Percentiles rank a stretch among this genome's conserved stretches.
These are phyloP conservation scores for Macrobrachium nipponense DNA, from an alignment of 1,140 invertebrate species.

Conservation along the genomic window DNA sequence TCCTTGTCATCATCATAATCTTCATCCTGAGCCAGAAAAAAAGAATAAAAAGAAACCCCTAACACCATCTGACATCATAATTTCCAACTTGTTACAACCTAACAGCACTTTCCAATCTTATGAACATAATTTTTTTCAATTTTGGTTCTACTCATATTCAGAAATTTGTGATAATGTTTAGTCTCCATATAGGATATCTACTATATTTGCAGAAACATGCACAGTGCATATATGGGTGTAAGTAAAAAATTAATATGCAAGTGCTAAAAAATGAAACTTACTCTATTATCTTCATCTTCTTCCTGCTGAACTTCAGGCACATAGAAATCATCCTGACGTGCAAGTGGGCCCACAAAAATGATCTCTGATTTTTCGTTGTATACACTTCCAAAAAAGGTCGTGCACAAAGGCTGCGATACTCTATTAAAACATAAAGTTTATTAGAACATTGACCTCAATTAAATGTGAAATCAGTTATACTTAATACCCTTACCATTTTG, in stretches of 20 bases:
- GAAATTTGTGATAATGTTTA: no score
- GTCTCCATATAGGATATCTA: no score
- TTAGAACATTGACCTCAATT: no score
- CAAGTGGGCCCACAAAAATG: conserved; percentile 69
- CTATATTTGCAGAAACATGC: no score
- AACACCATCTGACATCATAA: background rate
- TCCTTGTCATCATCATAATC: conserved; percentile 51
- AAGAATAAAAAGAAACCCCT: background rate
- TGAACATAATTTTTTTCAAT: no score
- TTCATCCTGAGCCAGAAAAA: conserved; percentile 31
- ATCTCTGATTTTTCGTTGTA: conserved; percentile 66
- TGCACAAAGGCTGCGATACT: conserved; percentile 70
- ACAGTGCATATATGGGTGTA: no score
- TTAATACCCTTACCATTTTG: no score
- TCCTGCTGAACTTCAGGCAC: conserved; percentile 68
- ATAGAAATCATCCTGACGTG: conserved; percentile 71
- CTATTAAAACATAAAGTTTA: conserved; percentile 48
- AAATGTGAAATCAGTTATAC: background rate
- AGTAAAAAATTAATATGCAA: no score
- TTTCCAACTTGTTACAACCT: no score
- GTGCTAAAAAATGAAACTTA: background rate
- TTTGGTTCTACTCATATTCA: no score
- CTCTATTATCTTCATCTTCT: conserved; percentile 50
- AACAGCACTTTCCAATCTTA: no score
- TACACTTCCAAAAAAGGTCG: conserved; percentile 71